These are phyloP conservation scores for Myrmecophaga tridactyla DNA, from an alignment of 2,113 vertebrate species.

Conservation along the genomic window DNA sequence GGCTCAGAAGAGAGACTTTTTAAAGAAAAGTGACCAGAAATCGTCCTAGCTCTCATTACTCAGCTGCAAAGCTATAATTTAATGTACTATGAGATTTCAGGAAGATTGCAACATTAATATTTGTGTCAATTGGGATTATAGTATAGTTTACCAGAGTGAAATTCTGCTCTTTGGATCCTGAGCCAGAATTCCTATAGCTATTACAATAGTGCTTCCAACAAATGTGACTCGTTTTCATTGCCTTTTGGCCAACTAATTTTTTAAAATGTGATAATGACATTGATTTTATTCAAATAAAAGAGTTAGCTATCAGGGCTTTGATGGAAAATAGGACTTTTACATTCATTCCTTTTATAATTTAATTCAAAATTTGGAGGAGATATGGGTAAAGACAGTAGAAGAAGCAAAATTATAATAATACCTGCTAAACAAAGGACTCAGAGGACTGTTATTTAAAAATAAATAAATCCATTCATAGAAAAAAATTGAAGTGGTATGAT, in stretches of 20 bases:
- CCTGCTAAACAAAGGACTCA: not conserved
- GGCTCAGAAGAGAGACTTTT: not conserved
- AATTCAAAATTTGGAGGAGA: not conserved
- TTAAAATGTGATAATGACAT: not conserved
- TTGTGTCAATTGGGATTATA: not conserved
- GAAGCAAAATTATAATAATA: not conserved
- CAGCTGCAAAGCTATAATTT: slow-evolving; percentile 14
- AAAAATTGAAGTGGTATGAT: not conserved
- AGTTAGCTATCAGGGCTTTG: not conserved
- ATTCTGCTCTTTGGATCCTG: not conserved
- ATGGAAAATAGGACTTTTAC: slow-evolving; percentile 33
- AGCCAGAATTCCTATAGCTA: not conserved
- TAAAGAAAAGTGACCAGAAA: slow-evolving; percentile 22
- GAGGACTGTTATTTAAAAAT: not conserved
- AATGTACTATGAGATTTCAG: not conserved
- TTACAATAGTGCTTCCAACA: not conserved
- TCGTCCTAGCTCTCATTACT: not conserved
- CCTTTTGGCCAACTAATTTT: slow-evolving; percentile 9
- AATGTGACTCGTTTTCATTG: not conserved
- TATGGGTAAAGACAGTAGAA: not conserved
- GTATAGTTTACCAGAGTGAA: not conserved
- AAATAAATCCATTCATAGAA: not conserved
- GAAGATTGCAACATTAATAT: not conserved
- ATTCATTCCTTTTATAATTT: not conserved
- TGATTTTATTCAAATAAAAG: slow-evolving; percentile 16